Evolutionary conservation across 2,113 vertebrate species (phyloP).

Genomic region (Laticauda colubrina): DNA sequence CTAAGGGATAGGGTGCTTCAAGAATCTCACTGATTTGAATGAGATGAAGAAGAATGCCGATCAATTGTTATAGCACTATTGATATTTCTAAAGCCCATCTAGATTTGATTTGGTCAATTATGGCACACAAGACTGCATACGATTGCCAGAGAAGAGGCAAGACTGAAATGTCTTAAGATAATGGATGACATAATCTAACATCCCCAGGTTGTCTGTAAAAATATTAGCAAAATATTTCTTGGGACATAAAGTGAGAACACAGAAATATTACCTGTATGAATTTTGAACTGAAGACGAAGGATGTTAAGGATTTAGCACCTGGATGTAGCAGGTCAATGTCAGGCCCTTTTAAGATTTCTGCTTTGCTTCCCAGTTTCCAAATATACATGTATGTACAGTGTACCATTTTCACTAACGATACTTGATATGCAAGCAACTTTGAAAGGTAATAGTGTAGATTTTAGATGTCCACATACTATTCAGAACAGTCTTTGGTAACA

Average conservation of each 20-base stretch:
- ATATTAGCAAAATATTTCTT: background rate
- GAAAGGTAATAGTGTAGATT: background rate
- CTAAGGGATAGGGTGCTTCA: background rate
- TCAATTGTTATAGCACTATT: background rate
- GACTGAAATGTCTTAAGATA: background rate
- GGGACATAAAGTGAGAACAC: background rate
- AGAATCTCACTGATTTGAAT: background rate
- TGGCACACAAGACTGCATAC: background rate
- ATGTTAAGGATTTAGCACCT: background rate
- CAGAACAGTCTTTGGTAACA: background rate
- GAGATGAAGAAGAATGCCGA: background rate
- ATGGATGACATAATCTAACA: background rate
- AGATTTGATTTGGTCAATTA: background rate
- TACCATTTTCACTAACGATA: background rate
- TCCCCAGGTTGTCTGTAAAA: background rate
- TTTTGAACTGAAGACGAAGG: background rate
- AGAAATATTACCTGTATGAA: background rate
- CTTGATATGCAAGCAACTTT: background rate
- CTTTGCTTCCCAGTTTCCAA: background rate
- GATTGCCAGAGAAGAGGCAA: background rate
- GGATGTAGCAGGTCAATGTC: background rate
- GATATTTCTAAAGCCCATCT: background rate
- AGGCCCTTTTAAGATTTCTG: background rate
- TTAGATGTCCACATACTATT: background rate
- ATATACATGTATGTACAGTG: background rate